phyloP scores from a whole-genome alignment of 2,797 vertebrate genomes.

The Bothrops alternatus region DNA sequence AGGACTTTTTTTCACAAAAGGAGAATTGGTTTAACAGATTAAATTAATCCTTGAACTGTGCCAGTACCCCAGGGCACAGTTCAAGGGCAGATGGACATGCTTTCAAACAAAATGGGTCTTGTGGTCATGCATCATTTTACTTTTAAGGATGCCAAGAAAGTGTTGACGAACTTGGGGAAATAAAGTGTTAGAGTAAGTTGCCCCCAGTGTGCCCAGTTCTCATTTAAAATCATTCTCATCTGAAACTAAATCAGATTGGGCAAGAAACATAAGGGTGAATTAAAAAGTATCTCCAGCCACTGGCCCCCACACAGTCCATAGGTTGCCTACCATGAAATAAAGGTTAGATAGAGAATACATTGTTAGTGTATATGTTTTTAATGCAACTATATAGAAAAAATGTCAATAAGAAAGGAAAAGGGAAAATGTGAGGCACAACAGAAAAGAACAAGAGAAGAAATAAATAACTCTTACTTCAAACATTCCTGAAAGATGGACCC shows the following conservation, averaged over 20 bases:
- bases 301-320: background rate
- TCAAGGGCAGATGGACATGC: background rate
- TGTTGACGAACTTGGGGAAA: background rate
- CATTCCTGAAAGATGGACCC: background rate
- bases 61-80: background rate
- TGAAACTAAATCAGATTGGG: background rate
- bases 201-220: background rate
- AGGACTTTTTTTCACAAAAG: background rate
- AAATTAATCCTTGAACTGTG: background rate
- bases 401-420: background rate
- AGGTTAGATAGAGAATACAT: background rate
- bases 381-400: background rate
- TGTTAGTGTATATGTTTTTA: background rate
- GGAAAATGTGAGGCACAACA: background rate
- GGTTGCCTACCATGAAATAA: background rate
- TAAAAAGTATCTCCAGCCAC: background rate
- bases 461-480: background rate
- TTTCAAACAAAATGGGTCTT: background rate
- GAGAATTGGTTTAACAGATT: background rate
- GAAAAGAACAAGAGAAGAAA: background rate
- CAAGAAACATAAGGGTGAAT: background rate
- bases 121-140: background rate
- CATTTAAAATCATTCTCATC: background rate
- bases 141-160: background rate
- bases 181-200: background rate